Percentiles rank a stretch among this genome's conserved stretches.
Conservation (phyloP, 2,888 invertebrate species). For the Amphipyra tragopoginis region DNA sequence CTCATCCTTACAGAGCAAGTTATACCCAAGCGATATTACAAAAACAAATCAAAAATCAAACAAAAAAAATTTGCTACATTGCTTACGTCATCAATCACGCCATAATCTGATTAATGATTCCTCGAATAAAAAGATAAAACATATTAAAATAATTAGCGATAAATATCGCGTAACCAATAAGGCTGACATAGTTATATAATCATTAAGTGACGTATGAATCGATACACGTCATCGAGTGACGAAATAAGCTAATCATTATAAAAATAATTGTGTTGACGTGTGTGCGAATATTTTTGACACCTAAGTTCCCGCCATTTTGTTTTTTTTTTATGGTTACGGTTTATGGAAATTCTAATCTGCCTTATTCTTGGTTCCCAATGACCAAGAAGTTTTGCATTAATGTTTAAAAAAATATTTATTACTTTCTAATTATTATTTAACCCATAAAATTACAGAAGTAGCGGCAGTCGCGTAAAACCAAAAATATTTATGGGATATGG, state of each 20-base stretch:
- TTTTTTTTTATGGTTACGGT: background rate
- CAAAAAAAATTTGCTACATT: no score
- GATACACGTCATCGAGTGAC: slow-evolving; percentile 77
- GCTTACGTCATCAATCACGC: no score
- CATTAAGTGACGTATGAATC: slow-evolving; percentile 81
- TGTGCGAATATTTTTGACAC: slow-evolving; percentile 65
- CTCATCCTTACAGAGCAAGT: no score
- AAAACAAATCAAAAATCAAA: no score
- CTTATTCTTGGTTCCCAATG: background rate
- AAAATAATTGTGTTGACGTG: slow-evolving; percentile 75
- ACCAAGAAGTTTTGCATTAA: background rate
- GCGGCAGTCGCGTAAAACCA: no score
- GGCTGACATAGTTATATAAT: slow-evolving; percentile 73
- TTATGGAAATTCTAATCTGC: background rate
- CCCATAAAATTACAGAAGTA: no score
- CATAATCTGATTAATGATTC: background rate
- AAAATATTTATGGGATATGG: no score
- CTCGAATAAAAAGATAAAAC: background rate
- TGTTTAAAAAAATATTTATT: no score
- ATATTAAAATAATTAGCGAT: slow-evolving; percentile 15
- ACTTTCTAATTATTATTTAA: no score
- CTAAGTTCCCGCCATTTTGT: slow-evolving; percentile 7
- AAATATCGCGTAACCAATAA: slow-evolving; percentile 46
- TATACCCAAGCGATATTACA: no score
- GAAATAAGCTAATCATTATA: slow-evolving; percentile 81